Evolutionary conservation across 2,888 invertebrate species (phyloP), one percentile per base, ranked within the genome.

Genomic region (Zootermopsis nevadensis): DNA sequence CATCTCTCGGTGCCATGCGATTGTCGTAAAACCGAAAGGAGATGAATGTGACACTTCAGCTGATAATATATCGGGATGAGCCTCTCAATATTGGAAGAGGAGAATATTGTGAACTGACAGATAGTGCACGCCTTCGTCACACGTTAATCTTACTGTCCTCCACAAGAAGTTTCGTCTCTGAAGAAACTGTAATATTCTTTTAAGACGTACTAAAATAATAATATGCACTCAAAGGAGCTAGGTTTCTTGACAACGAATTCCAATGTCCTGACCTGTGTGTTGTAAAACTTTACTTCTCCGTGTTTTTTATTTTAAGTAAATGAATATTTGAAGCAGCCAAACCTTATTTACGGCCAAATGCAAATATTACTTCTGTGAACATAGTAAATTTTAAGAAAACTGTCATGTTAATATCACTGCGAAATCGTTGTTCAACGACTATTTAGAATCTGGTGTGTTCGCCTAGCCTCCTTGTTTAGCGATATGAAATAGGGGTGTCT

Each of bases 41-140:
- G n/a, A 60, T 60, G 60, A 27, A 0, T 10, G 60, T n/a, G n/a
- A n/a, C 60, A 60, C 60, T 7, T 12, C 12, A 6, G 27, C 27
- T 60, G 60, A 60, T 60, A 60, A 60, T 60, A 60, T 60, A 6
- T n/a, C 60, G 60, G 27, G 12, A 60, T 60, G 60, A 53, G 60
- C 12, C 27, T 60, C 27, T 60, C 27, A 60, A 15, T 60, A 60
- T 60, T n/a, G 27, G 27, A 60, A 60, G 60, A 60, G 60, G 7
- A 27, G 60, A 12, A 60, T n/a, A 27, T 12, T 27, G 60, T 27
- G 27, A 60, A 19, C 48, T 19, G 48, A 48, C 19, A 48, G 15
- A 48, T 48, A 48, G 15, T 19, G 48, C 19, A 19, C n/a, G 27
- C n/a, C n/a, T n/a, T 60, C 60, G n/a, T 60, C 27, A 27, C 60